Base-by-base conservation (phyloP, 2,888 invertebrate species). In the Oscheius sp. region DNA sequence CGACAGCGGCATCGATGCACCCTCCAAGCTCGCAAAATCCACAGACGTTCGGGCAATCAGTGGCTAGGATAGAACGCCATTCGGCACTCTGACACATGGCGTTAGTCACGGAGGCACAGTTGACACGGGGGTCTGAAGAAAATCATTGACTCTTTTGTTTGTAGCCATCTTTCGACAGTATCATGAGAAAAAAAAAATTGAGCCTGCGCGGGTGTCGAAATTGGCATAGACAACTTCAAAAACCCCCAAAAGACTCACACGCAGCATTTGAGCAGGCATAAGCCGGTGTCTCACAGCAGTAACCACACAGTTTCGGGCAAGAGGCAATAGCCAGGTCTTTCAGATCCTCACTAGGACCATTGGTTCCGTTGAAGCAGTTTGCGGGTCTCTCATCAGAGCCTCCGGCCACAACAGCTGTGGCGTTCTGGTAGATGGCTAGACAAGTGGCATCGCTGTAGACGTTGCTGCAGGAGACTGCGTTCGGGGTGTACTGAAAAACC, bases 1-100 rank as follows among this genome's bases (percentile, higher is more conserved):
- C 71, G n/a, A 59, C 35, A 42, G 71, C 71, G 13, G 48, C 60
- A 32, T 71, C 71, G 42, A 71, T 50, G 33, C 71, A 71, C 2
- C 71, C 71, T 59, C 71, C 71, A 7, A 42, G 48, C 29, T 32
- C 13, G 53, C 66, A 66, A 32, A 66, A 53, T 9, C 66, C 66
- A 59, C 60, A 59, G 21, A 21, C 37, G 37, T 32, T 59, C 48
- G 51, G 60, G 32, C 71, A 71, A 50, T 59, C 57, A 11, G 60
- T 10, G 57, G 70, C 70, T 13, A 58, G 60, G 21, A 66, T 71
- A 1, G 47, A n/a, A 4, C 33, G 29, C 59, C 58, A 71, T 21
- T 42, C 42, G 37, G 71, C 33, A 10, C 21, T 21, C 32, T 21
- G 48, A 47, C 71, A 71, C 71, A 59, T 71, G 29, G 60, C 11